Conservation (phyloP, 2,888 invertebrate genomes). For the Cataglyphis cursor region DNA sequence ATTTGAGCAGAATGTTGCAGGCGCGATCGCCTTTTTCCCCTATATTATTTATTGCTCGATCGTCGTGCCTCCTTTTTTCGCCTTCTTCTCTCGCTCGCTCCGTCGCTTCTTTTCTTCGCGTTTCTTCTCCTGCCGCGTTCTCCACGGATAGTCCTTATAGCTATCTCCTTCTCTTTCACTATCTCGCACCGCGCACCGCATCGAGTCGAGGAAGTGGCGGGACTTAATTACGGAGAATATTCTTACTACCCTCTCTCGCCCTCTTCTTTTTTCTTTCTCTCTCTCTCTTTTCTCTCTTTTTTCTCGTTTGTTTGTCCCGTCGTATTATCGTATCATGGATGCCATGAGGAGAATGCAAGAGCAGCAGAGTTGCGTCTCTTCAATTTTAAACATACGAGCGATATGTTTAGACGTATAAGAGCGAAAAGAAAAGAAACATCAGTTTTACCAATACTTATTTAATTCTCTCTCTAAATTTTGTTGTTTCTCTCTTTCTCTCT, state of each 20-base stretch:
- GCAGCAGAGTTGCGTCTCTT: conserved; percentile 34
- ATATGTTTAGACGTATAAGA: conserved; percentile 11
- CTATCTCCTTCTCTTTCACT: conserved; percentile 28
- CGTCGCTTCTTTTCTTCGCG: conserved; percentile 45
- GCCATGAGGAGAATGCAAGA: conserved; percentile 43
- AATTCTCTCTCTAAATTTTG: background rate
- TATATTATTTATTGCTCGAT: conserved; percentile 84
- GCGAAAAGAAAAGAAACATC: background rate
- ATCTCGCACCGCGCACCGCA: conserved; percentile 65
- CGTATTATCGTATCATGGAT: conserved; percentile 42
- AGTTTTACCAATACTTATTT: conserved; percentile 23
- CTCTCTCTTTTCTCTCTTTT: background rate
- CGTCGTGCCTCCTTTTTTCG: conserved; percentile 76
- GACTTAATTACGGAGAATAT: conserved; percentile 85
- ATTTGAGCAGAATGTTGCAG: conserved; percentile 85
- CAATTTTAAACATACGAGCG: conserved; percentile 22
- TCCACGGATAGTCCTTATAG: conserved; percentile 56
- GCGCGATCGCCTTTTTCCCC: conserved; percentile 85
- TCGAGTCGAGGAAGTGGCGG: conserved; percentile 81
- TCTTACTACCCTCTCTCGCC: conserved; percentile 63
- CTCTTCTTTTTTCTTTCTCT: background rate
- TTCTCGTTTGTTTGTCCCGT: conserved; percentile 37
- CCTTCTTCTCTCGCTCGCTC: conserved; percentile 51
- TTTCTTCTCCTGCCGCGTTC: conserved; percentile 72
- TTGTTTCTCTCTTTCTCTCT: background rate